A percentile compares a stretch with the other conserved stretches of the same genome.
These are phyloP conservation scores for Ambastaia sidthimunki DNA, from an alignment of 2,797 vertebrate species.

Conservation along the genomic window DNA sequence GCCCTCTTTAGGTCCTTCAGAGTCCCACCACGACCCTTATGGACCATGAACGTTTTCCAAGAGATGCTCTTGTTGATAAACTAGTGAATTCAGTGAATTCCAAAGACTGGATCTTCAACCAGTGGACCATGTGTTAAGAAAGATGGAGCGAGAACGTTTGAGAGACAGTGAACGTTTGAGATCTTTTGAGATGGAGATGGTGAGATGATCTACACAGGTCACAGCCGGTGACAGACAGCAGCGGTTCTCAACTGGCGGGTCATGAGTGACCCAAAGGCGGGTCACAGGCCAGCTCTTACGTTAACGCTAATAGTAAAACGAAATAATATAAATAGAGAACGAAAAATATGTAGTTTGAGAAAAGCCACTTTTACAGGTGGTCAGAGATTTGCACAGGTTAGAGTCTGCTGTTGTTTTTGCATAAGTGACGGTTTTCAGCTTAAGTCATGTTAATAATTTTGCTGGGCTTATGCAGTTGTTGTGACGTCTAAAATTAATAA, in stretches of 20 bases:
- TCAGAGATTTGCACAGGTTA: background rate
- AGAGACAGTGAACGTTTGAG: background rate
- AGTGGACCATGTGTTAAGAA: constrained; percentile 54
- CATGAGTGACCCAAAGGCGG: background rate
- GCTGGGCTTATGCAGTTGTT: background rate
- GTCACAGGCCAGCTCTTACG: background rate
- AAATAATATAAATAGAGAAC: background rate
- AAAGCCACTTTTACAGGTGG: background rate
- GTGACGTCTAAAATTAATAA: background rate
- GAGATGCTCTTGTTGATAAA: constrained; percentile 77
- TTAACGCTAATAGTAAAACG: background rate
- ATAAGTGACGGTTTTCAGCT: background rate
- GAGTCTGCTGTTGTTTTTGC: background rate
- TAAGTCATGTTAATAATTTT: background rate
- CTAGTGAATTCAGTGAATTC: constrained; percentile 93
- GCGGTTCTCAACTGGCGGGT: constrained; percentile 29
- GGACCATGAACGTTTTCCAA: constrained; percentile 76
- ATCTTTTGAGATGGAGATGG: background rate
- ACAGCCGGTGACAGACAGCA: background rate
- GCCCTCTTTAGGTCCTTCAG: constrained; percentile 51
- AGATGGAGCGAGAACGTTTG: constrained; percentile 8
- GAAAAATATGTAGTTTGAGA: background rate
- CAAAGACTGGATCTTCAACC: constrained; percentile 63
- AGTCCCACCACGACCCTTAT: constrained; percentile 63
- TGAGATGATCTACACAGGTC: constrained; percentile 1